A percentile compares a stretch with the other conserved stretches of the same genome.
These are phyloP conservation scores for Drosophila murphyi DNA, from an alignment of 1,140 invertebrate species.

Conservation along the genomic window DNA sequence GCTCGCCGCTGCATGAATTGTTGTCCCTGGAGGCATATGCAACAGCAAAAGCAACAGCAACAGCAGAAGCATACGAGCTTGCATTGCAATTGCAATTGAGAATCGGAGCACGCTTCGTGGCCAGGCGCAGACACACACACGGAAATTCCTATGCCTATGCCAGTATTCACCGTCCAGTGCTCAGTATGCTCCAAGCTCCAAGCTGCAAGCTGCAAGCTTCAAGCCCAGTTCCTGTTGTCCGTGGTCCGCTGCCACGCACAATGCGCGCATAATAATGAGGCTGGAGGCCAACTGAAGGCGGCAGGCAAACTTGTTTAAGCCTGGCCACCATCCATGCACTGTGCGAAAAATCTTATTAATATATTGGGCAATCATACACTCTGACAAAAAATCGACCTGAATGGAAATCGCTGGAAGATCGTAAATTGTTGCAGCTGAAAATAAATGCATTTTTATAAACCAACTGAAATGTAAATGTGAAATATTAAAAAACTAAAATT, in stretches of 20 bases:
- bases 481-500: too few relatives aligned
- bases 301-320: slow-evolving; percentile 63
- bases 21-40: slow-evolving; percentile 79
- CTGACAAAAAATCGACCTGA: too few relatives aligned
- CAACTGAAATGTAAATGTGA: too few relatives aligned
- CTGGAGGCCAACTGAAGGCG: slow-evolving; percentile 18
- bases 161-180: slow-evolving; percentile 2
- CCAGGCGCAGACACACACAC: slow-evolving; percentile 25
- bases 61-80: slow-evolving; percentile 24
- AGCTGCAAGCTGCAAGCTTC: slow-evolving; percentile 4
- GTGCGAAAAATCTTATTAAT: background rate
- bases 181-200: background rate
- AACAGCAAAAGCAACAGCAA: background rate
- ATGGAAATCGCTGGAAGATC: too few relatives aligned
- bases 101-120: slow-evolving; percentile 79
- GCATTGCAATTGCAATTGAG: slow-evolving; percentile 70
- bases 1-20: slow-evolving; percentile 45
- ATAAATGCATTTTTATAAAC: too few relatives aligned
- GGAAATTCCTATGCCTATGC: slow-evolving; percentile 70
- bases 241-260: slow-evolving; percentile 60
- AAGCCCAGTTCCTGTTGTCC: slow-evolving; percentile 72
- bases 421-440: too few relatives aligned
- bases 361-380: too few relatives aligned
- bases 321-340: background rate
- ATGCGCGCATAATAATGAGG: slow-evolving; percentile 80